Base-by-base conservation (phyloP, 2,888 invertebrate species). In the Metellina segmentata region DNA sequence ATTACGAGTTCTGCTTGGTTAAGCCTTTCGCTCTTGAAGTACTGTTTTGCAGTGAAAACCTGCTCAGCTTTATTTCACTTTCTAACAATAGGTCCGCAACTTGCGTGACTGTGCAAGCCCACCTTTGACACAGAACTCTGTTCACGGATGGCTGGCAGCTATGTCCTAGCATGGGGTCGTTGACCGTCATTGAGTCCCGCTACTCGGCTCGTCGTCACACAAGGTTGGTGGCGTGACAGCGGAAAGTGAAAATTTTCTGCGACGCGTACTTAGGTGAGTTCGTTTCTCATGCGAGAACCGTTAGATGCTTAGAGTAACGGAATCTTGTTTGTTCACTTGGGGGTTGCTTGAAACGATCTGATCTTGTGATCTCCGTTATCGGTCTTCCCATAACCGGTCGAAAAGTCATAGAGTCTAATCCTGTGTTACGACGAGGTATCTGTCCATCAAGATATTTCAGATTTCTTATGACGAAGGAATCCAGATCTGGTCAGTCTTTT, bases 21-120 rank as follows among this genome's bases (percentile, higher is more conserved):
- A 91, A 91, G 90, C 86, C 86, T 86, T 91, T 91, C 90, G 90
- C 90, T 91, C 90, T 91, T 91, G 90, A 91, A 85, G 81, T 86
- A 61, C 71, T 77, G 81, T 53, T 88, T 81, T 81, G 85, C 85
- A 90, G 81, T 90, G 88, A 88, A 85, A 82, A 79, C 88, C 75
- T 70, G 82, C 70, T 48, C 61, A 51, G 82, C 82, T 89, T 90
- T 86, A 91, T 91, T 91, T 91, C 81, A 91, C 90, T 91, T 86
- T 91, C 86, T 49, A 86, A 91, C 90, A 91, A 91, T 91, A 71
- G 82, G 70, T 75, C 34, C 16, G 81, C 77, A 69, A 53, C 82
- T 51, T 77, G 82, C 89, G 89, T 89, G 89, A 89, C 88, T 61
- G 74, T 74, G 74, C 53, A 75, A 74, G 69, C 88, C 89, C 89